A percentile compares a stretch with the other conserved stretches of the same genome.
Evolutionary conservation across 2,113 vertebrate species (phyloP).

Genomic region (Tachysurus fulvidraco): DNA sequence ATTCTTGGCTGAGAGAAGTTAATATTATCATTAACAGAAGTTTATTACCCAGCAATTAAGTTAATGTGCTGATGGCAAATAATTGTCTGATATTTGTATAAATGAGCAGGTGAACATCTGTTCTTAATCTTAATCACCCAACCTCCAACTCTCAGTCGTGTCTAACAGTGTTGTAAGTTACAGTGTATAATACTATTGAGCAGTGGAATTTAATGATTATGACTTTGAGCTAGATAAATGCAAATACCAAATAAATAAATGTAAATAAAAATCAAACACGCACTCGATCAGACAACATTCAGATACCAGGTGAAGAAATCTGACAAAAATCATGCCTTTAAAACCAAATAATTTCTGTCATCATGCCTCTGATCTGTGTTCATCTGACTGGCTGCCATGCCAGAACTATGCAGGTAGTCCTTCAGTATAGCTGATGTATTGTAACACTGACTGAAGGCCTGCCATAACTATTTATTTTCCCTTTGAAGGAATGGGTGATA

Average conservation of each 20-base stretch:
- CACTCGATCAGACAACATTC: neutral
- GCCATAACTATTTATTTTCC: conserved; percentile 23
- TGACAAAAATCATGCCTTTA: neutral
- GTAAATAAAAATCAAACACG: neutral
- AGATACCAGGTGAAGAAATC: neutral
- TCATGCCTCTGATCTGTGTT: conserved; percentile 12
- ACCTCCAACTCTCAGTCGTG: too few species aligned
- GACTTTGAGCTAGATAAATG: neutral
- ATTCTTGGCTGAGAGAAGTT: neutral
- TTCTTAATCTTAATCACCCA: neutral
- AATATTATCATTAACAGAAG: too few species aligned
- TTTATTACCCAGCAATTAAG: neutral
- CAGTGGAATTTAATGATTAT: neutral
- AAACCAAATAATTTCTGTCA: neutral
- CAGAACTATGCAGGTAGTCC: conserved; percentile 10
- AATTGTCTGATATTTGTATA: too few species aligned
- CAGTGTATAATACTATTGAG: neutral
- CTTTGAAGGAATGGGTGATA: conserved; percentile 29
- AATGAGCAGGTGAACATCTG: neutral
- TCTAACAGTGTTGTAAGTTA: neutral
- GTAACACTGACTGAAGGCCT: neutral
- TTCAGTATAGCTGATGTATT: neutral
- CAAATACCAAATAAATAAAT: neutral
- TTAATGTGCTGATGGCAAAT: neutral
- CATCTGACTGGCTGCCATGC: conserved; percentile 26